These are phyloP conservation scores for Nebria salina DNA, from an alignment of 2,888 invertebrate species.

Conservation along the genomic window DNA sequence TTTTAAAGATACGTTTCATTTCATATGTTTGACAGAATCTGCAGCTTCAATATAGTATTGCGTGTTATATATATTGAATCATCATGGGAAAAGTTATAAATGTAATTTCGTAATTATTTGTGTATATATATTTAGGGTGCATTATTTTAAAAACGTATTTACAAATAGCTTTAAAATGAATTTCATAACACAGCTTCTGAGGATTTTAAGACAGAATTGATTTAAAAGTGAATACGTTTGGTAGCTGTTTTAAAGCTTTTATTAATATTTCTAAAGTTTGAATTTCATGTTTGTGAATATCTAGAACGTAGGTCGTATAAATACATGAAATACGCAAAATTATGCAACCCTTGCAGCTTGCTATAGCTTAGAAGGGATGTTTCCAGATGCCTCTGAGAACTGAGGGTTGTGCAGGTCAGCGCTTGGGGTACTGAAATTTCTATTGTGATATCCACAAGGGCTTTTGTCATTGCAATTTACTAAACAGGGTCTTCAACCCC, in stretches of 20 bases:
- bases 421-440: conserved; percentile 28
- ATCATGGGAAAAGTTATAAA: too few relatives aligned
- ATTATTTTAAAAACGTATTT: too few relatives aligned
- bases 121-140: too few relatives aligned
- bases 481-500: conserved; percentile 21
- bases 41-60: not conserved
- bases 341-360: not conserved
- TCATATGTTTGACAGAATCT: conserved; percentile 14
- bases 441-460: conserved; percentile 25
- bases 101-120: too few relatives aligned
- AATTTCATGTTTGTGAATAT: not conserved
- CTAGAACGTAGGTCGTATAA: not conserved
- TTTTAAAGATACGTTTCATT: conserved; percentile 17
- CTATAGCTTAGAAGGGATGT: not conserved
- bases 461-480: conserved; percentile 23
- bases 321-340: not conserved
- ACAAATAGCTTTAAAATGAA: too few relatives aligned
- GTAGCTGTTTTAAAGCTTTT: too few relatives aligned
- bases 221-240: too few relatives aligned
- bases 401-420: conserved; percentile 42
- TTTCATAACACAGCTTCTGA: too few relatives aligned
- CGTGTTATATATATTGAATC: not conserved
- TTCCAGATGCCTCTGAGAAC: conserved; percentile 16
- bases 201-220: too few relatives aligned
- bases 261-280: too few relatives aligned